Conservation (phyloP, 2,888 invertebrate genomes). For the Ormyrus rosae region DNA sequence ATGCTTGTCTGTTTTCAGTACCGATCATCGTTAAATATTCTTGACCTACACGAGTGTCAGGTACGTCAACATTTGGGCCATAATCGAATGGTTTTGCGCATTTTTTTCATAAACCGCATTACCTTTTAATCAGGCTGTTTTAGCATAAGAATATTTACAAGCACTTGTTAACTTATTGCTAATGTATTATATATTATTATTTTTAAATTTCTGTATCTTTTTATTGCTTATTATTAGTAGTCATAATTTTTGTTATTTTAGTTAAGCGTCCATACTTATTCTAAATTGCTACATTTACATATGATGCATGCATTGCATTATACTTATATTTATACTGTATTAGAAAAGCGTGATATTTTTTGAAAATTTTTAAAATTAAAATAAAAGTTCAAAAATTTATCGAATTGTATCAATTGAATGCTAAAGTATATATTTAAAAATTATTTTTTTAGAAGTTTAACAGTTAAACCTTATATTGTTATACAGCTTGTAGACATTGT, state of each 20-base stretch:
- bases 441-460: neutral
- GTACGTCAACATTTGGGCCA: conserved; percentile 11
- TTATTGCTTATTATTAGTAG: too few relatives aligned
- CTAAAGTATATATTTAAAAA: too few relatives aligned
- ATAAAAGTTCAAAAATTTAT: too few relatives aligned
- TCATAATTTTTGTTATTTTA: too few relatives aligned
- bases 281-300: too few relatives aligned
- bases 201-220: neutral
- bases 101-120: conserved; percentile 23
- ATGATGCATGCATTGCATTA: neutral
- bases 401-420: too few relatives aligned
- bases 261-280: too few relatives aligned
- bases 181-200: conserved; percentile 10
- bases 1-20: conserved; percentile 65
- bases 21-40: conserved; percentile 68
- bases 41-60: conserved; percentile 59
- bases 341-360: too few relatives aligned
- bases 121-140: conserved; percentile 36
- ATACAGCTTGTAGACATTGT: too few relatives aligned
- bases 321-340: too few relatives aligned
- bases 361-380: too few relatives aligned
- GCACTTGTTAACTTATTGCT: conserved; percentile 20
- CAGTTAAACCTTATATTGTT: too few relatives aligned
- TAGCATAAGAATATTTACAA: conserved; percentile 8
- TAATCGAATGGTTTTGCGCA: conserved; percentile 31